Evolutionary conservation across 23 tunicate genomes (phyloP).

Genomic region (Aplidium turbinatum): DNA sequence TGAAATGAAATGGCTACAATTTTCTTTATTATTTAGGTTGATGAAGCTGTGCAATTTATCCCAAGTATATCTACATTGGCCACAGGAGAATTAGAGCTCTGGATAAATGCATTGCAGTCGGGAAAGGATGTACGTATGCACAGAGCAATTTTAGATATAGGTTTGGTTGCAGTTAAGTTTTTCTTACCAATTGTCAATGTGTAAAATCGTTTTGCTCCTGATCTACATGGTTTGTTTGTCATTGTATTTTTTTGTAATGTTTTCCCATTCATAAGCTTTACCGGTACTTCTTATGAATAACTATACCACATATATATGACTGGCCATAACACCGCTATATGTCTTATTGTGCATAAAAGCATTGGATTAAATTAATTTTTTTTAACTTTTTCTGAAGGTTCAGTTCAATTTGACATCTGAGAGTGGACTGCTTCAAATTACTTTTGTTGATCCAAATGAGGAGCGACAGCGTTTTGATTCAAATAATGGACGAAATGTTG

Average conservation of each 20-base stretch:
- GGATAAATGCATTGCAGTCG: slow-evolving; percentile 50
- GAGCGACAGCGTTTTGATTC: not conserved
- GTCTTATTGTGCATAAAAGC: no score
- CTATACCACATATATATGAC: no score
- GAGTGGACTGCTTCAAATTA: slow-evolving; percentile 28
- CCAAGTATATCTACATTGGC: slow-evolving; percentile 24
- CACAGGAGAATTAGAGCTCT: slow-evolving; percentile 34
- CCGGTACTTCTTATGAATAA: not conserved
- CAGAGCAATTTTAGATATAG: not conserved
- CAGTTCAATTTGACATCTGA: slow-evolving; percentile 44
- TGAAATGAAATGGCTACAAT: no score
- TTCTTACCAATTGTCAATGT: not conserved
- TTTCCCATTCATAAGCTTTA: not conserved
- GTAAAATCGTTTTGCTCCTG: not conserved
- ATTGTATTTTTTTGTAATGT: not conserved
- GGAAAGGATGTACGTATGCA: slow-evolving; percentile 54
- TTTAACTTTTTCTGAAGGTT: slow-evolving; percentile 9
- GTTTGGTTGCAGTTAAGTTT: not conserved
- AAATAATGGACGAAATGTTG: no score
- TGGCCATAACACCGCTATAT: no score
- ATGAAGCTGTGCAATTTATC: slow-evolving; percentile 35
- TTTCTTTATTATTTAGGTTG: no score
- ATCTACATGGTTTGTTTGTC: not conserved
- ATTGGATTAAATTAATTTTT: not conserved
- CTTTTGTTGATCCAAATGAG: slow-evolving; percentile 17